These are phyloP conservation scores for Phytoseiulus persimilis DNA, from an alignment of 2,888 invertebrate genomes.

Conservation along the genomic window DNA sequence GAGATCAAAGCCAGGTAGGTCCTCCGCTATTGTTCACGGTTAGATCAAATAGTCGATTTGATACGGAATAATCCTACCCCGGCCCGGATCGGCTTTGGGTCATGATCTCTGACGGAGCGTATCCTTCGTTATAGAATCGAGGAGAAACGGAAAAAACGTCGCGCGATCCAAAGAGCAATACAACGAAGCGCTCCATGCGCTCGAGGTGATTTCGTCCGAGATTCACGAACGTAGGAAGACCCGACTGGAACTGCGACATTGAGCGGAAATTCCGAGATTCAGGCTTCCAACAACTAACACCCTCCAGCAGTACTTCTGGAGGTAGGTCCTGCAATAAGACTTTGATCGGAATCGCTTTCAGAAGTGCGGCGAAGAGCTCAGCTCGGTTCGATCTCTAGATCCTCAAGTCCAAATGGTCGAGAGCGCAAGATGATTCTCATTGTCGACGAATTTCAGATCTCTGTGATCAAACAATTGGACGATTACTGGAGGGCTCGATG, in stretches of 20 bases:
- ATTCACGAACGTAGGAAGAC: constrained; percentile 46
- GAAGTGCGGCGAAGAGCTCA: too few relatives aligned
- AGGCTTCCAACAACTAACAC: constrained; percentile 16
- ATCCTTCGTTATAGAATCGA: not conserved
- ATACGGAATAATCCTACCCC: not conserved
- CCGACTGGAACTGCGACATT: not conserved
- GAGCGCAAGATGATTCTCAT: not conserved
- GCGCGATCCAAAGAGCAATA: constrained; percentile 61
- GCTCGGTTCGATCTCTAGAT: too few relatives aligned
- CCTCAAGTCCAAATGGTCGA: not conserved
- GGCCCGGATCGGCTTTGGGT: not conserved
- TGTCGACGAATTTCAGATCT: not conserved
- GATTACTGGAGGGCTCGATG: constrained; percentile 29
- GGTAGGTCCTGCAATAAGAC: not conserved
- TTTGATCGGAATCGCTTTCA: not conserved
- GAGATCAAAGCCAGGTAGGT: constrained; percentile 60
- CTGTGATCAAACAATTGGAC: constrained; percentile 30
- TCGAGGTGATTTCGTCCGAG: constrained; percentile 51
- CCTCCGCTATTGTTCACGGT: not conserved
- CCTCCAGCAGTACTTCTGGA: constrained; percentile 16
- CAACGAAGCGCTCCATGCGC: constrained; percentile 48
- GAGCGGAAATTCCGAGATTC: constrained; percentile 24
- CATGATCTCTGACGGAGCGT: not conserved
- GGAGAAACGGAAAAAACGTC: constrained; percentile 58
- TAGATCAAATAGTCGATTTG: not conserved